Evolutionary conservation across 1,140 invertebrate genomes (phyloP).

Genomic region (Sarcophaga bullata): DNA sequence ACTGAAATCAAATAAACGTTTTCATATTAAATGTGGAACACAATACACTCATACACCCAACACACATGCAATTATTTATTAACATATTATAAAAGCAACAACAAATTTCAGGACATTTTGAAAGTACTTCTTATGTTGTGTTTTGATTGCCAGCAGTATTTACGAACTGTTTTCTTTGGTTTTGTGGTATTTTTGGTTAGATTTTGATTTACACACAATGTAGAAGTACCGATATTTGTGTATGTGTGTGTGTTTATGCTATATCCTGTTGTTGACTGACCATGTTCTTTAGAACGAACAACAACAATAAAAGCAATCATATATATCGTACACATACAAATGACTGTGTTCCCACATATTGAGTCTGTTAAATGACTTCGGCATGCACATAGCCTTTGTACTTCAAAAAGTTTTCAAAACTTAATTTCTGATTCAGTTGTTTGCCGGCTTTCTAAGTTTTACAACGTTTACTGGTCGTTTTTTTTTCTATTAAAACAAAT

Average conservation of each 20-base stretch:
- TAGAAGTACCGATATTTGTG: too few relatives aligned
- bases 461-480: neutral
- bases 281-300: neutral
- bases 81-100: too few relatives aligned
- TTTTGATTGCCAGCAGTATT: neutral
- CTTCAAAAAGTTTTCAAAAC: conserved; percentile 30
- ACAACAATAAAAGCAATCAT: neutral
- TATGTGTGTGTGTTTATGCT: neutral
- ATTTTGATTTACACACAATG: neutral
- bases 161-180: neutral
- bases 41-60: too few relatives aligned
- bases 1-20: too few relatives aligned
- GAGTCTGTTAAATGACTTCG: too few relatives aligned
- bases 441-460: conserved; percentile 20
- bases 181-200: neutral
- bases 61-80: too few relatives aligned
- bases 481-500: neutral
- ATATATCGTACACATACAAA: neutral
- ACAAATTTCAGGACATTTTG: too few relatives aligned
- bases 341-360: neutral
- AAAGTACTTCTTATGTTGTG: too few relatives aligned
- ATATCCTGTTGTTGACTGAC: neutral
- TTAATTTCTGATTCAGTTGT: conserved; percentile 39
- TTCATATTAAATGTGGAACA: too few relatives aligned
- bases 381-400: neutral